These are phyloP conservation scores for Pyrocephalus nanus DNA, from an alignment of 2,797 vertebrate species.

Conservation along the genomic window DNA sequence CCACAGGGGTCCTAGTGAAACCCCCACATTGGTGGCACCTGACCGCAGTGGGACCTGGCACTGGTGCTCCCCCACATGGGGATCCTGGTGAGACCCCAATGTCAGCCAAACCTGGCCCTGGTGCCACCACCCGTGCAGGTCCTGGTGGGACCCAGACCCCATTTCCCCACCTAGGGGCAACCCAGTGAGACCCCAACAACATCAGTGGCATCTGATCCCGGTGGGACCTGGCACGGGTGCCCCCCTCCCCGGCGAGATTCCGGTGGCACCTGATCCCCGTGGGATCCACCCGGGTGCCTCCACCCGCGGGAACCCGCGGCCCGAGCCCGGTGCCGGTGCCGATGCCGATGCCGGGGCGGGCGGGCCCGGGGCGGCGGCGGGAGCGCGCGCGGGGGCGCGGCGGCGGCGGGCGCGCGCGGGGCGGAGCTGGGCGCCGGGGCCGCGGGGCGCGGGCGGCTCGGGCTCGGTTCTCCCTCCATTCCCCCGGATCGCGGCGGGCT, in stretches of 20 bases:
- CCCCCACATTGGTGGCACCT: not conserved
- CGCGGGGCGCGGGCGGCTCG: conserved; percentile 20
- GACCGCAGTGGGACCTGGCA: not conserved
- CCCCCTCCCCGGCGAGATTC: not conserved
- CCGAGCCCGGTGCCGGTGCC: not conserved
- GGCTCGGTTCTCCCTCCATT: conserved; percentile 13
- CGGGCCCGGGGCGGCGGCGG: not conserved
- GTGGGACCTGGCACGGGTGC: not conserved
- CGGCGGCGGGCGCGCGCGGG: conserved; percentile 17
- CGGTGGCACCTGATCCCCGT: not conserved
- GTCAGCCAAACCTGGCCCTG: not conserved
- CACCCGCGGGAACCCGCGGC: not conserved
- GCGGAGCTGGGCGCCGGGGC: conserved; percentile 43
- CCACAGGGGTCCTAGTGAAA: no score
- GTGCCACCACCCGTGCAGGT: not conserved
- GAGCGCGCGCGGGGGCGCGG: conserved; percentile 56
- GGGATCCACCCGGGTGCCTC: not conserved
- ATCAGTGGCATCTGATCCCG: not conserved
- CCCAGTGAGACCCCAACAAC: not conserved
- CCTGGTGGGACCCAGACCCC: not conserved
- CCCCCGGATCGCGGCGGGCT: conserved; percentile 9
- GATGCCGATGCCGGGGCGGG: not conserved
- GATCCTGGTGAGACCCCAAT: no score
- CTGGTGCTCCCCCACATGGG: no score
- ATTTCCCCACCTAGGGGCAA: no score